Percentiles rank a stretch among this genome's conserved stretches.
These are phyloP conservation scores for Upupa epops DNA, from an alignment of 2,113 vertebrate species.

Conservation along the genomic window DNA sequence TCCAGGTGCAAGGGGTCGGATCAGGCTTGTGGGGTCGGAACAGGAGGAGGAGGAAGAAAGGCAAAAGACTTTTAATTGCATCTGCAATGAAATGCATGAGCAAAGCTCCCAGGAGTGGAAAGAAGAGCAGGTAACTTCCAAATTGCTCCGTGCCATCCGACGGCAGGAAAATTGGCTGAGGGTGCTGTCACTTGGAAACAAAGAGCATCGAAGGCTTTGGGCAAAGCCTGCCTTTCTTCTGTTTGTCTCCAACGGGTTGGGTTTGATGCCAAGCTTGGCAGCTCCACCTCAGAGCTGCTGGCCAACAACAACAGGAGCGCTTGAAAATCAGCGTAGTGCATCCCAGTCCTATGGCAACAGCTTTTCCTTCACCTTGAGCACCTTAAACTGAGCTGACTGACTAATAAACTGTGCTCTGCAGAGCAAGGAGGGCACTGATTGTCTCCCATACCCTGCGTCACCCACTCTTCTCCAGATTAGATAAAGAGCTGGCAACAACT, in stretches of 20 bases:
- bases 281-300: neutral
- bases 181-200: neutral
- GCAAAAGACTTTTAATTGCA: too few relatives aligned
- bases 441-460: too few relatives aligned
- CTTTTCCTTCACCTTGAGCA: neutral
- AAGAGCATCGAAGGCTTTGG: neutral
- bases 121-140: neutral
- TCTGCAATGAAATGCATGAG: too few relatives aligned
- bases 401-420: neutral
- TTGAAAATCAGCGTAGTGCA: neutral
- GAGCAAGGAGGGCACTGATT: neutral
- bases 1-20: neutral
- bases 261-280: neutral
- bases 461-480: too few relatives aligned
- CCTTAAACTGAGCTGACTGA: neutral
- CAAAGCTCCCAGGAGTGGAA: neutral
- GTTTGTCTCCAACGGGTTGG: neutral
- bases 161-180: neutral
- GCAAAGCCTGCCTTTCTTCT: neutral
- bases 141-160: neutral
- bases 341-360: neutral
- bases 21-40: fast-evolving
- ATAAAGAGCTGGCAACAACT: too few relatives aligned
- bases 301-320: fast-evolving
- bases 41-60: neutral